Base-by-base conservation (phyloP, 2,797 vertebrate genomes). In the Ctenopoma kingsleyae region DNA sequence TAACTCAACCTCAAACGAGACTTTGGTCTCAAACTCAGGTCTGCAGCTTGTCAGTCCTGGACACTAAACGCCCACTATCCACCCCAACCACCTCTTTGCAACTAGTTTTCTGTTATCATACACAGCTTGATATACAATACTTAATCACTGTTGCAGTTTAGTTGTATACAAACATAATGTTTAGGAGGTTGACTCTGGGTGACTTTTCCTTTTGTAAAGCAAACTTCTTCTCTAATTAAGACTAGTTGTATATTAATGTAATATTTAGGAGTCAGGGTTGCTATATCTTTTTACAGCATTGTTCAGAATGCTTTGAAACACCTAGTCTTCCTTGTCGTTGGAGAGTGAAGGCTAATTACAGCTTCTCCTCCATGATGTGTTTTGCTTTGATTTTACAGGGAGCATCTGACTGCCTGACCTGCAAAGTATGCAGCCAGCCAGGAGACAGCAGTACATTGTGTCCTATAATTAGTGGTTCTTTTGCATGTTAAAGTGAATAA, bases 401-500 rank as follows among this genome's bases (percentile, higher is more conserved):
- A 82, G 70, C 81, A 86, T 90, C 84, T 83, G 88, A 89, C 85
- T 85, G 83, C 82, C 76, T 90, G 89, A 90, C 88, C 90, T 82
- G 82, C 77, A 81, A 86, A 85, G 82, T 87, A 85, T 86, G 81
- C 83, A 89, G 87, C 82, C 79, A 91, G 85, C 85, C 86, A 75
- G 74, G 81, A 87, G 87, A 91, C 83, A 84, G 82, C 43, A 12
- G 43, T 60, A 75, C 84, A 93, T 90, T 90, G 85, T 93, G 89
- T 86, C 80, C 70, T 82, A 76, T 90, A 92, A 93, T 93, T 90
- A 93, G 88, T 85, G 83, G 81, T 84, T 91, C 78, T 84, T 92
- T 90, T 91, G 84, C 85, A 91, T 90, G 87, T 86, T 92, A 89
- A 91, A 91, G 89, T 90, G 89, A 92, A 89, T 73, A 59, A 87